Evolutionary conservation across 2,888 invertebrate genomes (phyloP).

Genomic region (Cacoxenus indagator): DNA sequence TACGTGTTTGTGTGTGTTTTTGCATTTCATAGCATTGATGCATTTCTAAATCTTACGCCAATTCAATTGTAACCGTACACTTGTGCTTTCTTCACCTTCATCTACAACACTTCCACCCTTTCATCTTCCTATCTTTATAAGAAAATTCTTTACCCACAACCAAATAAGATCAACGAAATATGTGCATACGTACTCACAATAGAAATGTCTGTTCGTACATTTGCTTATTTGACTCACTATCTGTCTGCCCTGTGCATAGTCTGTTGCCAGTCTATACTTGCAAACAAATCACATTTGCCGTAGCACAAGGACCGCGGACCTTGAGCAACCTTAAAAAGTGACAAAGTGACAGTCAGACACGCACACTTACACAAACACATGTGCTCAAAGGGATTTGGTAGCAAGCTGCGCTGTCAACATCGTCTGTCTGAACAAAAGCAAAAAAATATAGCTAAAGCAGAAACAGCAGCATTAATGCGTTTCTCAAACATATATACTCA

Average conservation of each 20-base stretch:
- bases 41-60: too few species aligned
- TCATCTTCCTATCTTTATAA: too few species aligned
- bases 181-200: too few species aligned
- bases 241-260: neutral
- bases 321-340: conserved; percentile 56
- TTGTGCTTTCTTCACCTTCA: neutral
- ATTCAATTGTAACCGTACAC: neutral
- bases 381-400: conserved; percentile 44
- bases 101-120: neutral
- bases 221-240: too few species aligned
- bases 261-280: neutral
- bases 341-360: conserved; percentile 41
- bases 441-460: conserved; percentile 35
- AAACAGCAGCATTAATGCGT: conserved; percentile 31
- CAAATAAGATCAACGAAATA: neutral
- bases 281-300: conserved; percentile 43
- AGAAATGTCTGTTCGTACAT: neutral
- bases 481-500: too few species aligned
- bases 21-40: neutral
- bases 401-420: conserved; percentile 33
- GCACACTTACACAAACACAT: conserved; percentile 28
- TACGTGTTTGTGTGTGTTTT: neutral
- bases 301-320: conserved; percentile 56
- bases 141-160: too few species aligned
- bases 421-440: conserved; percentile 14